phyloP scores from a whole-genome alignment of 2,113 vertebrate genomes.

The Rhineura floridana region DNA sequence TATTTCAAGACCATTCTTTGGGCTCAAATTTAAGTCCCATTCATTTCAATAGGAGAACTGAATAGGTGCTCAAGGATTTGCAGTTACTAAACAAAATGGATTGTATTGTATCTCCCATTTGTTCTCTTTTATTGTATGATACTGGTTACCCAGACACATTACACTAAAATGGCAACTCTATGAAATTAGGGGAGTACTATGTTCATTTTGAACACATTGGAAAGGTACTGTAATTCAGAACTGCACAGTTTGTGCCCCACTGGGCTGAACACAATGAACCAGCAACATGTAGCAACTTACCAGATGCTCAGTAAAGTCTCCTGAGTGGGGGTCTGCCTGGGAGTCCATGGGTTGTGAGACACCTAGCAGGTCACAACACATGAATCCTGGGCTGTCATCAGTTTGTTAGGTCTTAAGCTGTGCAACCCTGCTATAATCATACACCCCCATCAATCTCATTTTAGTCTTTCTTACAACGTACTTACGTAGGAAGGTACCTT shows the following conservation, averaged over 20 bases:
- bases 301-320: neutral
- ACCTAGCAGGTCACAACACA: neutral
- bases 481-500: neutral
- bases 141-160: neutral
- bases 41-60: no score
- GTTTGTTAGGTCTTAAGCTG: neutral
- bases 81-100: no score
- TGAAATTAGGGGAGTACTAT: neutral
- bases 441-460: constrained; percentile 31
- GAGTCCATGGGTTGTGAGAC: neutral
- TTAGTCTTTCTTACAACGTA: constrained; percentile 19
- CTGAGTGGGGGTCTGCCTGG: neutral
- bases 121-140: neutral
- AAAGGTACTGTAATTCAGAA: constrained; percentile 19
- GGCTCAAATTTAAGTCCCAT: no score
- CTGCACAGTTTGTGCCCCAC: neutral
- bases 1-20: no score
- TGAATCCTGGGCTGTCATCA: neutral
- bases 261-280: neutral
- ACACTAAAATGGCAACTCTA: neutral
- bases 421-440: neutral
- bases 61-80: no score
- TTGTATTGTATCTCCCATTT: no score
- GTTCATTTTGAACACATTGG: constrained; percentile 19
- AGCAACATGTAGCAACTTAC: neutral